Evolutionary conservation across 37 sponge, comb jelly and placozoan genomes (phyloP), one percentile per base, ranked within the genome.

Genomic region (Halisarca cf. caerulea): DNA sequence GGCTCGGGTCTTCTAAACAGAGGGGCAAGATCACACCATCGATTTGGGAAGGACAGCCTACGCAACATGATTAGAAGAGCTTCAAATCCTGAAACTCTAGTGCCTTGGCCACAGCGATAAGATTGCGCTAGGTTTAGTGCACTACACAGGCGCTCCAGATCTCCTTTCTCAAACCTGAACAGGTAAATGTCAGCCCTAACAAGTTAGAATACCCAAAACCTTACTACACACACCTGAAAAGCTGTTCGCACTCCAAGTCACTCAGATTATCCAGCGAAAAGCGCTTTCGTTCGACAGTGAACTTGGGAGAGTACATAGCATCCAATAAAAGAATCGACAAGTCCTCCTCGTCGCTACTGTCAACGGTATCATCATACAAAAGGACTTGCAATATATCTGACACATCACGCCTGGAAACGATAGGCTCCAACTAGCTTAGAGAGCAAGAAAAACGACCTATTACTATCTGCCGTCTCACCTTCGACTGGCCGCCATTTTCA

Each of bases 321-420:
- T n/a, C n/a, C n/a, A n/a, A n/a, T n/a, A n/a, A n/a, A n/a, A n/a
- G n/a, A n/a, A n/a, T n/a, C n/a, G n/a, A n/a, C n/a, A n/a, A n/a
- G n/a, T n/a, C n/a, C n/a, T n/a, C n/a, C n/a, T n/a, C n/a, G n/a
- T n/a, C n/a, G n/a, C n/a, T n/a, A n/a, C 57, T 54, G 15, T 18
- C 57, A 11, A 54, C 15, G 57, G 57, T 54, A 17, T 54, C 57
- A 54, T 54, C 57, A 54, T 54, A 54, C 57, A 54, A 54, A 54
- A 54, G 57, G 17, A 54, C 57, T 54, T 54, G 57, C 57, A 54
- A 54, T 54, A 54, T 54, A 54, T 61, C 64, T 61, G 64, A 61
- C 15, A 61, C 20, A 61, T 61, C 64, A 61, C 30, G 64, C 64
- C 64, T 61, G 64, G 20, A 54, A 54, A 54, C 57, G 57, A 54